Evolutionary conservation across 2,797 vertebrate species (phyloP), one percentile per base, ranked within the genome.

Genomic region (Sparidentex hasta): DNA sequence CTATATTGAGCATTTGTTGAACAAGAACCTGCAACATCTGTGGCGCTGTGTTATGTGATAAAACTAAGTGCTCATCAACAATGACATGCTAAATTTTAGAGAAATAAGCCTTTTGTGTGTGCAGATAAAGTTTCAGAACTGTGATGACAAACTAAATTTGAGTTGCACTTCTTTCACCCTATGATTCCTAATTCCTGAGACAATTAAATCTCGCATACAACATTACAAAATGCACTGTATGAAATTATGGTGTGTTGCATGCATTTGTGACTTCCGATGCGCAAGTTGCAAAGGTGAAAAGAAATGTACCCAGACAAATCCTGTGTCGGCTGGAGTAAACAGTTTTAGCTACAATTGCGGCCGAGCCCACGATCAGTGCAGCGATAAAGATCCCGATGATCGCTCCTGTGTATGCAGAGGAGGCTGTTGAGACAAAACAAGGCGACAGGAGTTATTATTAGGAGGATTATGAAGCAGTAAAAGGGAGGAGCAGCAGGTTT

Each of bases 331-430:
- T 93, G 52, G 84, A 86, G 80, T 94, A 96, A 16, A 91, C 2
- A 0, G 75, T 76, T 41, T 92, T 91, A 2, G 94, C 94, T 2
- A 94, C 5, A 29, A 90, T 16, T 8, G 78, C 47, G 17, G 91
- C 88, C 0, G 67, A 87, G 17, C 83, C 94, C 47, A 94, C 74
- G 11, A 96, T 93, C 48, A 96, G 80, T 3, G 76, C 56, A 0
- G 95, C 91, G 13, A 96, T 86, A 11, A 96, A 95, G 61, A 93
- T 25, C 0, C 95, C 95, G 29, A 96, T 89, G 56, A 94, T 65
- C 0, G 51, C 94, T 56, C 95, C 95, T 0, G 91, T 89, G 73
- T 92, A 91, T 0, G 75, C 76, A 0, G 95, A 93, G 7, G 91
- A 91, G 1, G 69, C 91, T 87, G 84, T 73, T 9, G 55, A 76